Conservation (phyloP, 2,113 vertebrate genomes). For the Donacobius atricapilla region DNA sequence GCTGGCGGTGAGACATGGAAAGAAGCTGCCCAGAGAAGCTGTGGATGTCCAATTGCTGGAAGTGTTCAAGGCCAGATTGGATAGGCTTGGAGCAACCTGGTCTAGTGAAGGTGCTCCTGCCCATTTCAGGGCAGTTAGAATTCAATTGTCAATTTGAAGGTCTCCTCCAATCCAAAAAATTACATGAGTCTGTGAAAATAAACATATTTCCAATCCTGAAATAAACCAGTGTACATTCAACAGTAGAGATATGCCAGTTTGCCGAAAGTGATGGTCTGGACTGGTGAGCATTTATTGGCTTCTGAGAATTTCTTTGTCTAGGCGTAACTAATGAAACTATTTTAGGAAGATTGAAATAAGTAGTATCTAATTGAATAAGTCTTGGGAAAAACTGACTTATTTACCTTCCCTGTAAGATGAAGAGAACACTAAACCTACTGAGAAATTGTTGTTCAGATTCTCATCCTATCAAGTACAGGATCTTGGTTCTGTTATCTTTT, state of each 20-base stretch:
- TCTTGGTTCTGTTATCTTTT: neutral
- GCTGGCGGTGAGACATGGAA: neutral
- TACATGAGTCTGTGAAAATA: neutral
- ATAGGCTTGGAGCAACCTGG: neutral
- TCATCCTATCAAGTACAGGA: neutral
- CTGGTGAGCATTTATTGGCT: neutral
- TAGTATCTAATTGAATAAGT: neutral
- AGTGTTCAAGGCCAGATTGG: neutral
- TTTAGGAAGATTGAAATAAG: neutral
- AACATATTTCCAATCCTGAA: neutral
- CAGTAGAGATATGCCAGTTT: neutral
- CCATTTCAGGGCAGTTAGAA: neutral
- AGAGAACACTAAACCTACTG: neutral
- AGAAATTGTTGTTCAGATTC: neutral
- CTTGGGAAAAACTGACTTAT: neutral
- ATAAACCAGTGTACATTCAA: neutral
- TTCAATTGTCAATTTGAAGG: neutral
- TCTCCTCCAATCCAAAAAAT: neutral
- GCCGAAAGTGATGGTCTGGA: neutral
- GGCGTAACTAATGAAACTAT: neutral
- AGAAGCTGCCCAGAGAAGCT: neutral
- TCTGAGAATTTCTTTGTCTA: neutral
- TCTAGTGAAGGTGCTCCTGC: neutral
- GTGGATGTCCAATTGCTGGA: neutral
- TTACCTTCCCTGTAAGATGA: neutral